Evolutionary conservation across 2,888 invertebrate species (phyloP).

Genomic region (Lasioglossum leucozonium): DNA sequence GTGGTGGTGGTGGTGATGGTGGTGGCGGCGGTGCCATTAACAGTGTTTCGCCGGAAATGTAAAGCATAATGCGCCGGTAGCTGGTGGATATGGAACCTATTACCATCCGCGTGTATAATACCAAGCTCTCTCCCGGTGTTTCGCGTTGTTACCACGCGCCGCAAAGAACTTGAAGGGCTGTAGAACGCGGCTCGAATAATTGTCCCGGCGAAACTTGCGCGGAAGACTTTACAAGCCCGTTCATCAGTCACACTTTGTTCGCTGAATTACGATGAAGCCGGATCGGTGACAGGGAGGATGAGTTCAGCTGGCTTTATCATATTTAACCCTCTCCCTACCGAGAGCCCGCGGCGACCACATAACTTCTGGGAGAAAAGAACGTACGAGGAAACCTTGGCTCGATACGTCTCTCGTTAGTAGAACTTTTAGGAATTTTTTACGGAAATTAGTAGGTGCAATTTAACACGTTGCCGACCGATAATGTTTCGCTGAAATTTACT

Average conservation of each 20-base stretch:
- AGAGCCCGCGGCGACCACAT: background rate
- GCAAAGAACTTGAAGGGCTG: conserved; percentile 32
- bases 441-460: no score
- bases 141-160: conserved; percentile 40
- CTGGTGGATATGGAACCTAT: conserved; percentile 73
- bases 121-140: conserved; percentile 55
- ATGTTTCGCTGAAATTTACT: no score
- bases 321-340: background rate
- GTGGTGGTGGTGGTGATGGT: conserved; percentile 8
- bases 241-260: conserved; percentile 22
- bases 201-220: conserved; percentile 7
- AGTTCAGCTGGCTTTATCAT: background rate
- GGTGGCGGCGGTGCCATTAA: conserved; percentile 73
- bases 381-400: background rate
- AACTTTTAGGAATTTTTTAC: no score
- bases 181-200: conserved; percentile 15
- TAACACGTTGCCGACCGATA: no score
- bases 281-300: background rate
- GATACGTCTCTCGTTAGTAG: background rate
- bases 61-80: conserved; percentile 75
- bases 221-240: conserved; percentile 8
- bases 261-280: background rate
- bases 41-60: conserved; percentile 76
- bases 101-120: conserved; percentile 71
- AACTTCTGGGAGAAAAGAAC: background rate